A percentile compares a stretch with the other conserved stretches of the same genome.
phyloP scores from a whole-genome alignment of 2,113 vertebrate species.

The Alethe diademata region DNA sequence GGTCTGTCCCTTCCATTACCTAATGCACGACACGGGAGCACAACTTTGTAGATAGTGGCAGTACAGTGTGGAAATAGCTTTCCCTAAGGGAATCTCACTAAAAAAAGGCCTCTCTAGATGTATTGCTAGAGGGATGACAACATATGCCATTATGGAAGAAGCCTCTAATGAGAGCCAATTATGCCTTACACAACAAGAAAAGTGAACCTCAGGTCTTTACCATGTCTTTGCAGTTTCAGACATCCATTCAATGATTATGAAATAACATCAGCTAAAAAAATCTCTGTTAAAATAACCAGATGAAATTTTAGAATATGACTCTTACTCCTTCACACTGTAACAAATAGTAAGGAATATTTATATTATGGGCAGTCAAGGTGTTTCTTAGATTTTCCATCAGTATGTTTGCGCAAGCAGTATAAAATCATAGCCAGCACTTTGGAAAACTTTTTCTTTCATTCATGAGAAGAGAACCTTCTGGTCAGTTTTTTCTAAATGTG shows the following conservation, averaged over 20 bases:
- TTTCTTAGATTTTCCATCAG: neutral
- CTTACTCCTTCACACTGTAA: neutral
- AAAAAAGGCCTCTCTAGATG: neutral
- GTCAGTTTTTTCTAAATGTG: neutral
- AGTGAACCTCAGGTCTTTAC: neutral
- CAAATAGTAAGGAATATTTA: neutral
- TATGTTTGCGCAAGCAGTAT: neutral
- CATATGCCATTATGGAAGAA: neutral
- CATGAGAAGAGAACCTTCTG: neutral
- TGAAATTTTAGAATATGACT: neutral
- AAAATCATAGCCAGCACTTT: neutral
- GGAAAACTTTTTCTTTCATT: neutral
- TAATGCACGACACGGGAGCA: neutral
- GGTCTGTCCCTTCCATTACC: neutral
- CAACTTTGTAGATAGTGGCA: neutral
- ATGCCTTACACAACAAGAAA: neutral
- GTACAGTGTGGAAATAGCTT: neutral
- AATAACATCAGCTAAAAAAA: neutral
- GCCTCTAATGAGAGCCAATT: neutral
- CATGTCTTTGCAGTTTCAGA: neutral
- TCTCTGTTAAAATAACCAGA: neutral
- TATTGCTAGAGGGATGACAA: neutral
- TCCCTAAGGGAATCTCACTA: neutral
- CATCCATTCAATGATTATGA: neutral
- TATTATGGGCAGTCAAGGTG: neutral